Percentiles rank a stretch among this genome's conserved stretches.
Conservation (phyloP, 2,113 vertebrate genomes). For the Cottus gobio region DNA sequence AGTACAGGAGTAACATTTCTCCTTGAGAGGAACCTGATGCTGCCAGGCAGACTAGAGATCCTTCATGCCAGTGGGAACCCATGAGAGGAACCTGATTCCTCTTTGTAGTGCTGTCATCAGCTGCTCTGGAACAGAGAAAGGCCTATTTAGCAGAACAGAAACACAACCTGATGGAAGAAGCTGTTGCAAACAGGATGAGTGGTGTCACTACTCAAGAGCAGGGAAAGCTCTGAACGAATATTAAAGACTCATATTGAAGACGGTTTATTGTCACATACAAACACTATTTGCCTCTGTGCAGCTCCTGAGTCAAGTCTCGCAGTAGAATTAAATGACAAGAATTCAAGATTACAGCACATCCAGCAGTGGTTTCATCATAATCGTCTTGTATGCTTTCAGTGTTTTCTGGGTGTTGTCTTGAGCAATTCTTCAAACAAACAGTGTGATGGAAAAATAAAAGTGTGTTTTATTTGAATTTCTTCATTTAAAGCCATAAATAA, state of each 20-base stretch:
- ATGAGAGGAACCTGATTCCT: slow-evolving; percentile 58
- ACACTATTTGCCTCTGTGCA: background rate
- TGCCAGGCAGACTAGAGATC: slow-evolving; percentile 44
- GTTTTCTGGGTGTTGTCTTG: background rate
- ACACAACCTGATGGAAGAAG: slow-evolving; percentile 15
- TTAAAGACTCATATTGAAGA: slow-evolving; percentile 24
- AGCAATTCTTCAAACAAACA: background rate
- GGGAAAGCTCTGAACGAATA: slow-evolving; percentile 18
- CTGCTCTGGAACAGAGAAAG: slow-evolving; percentile 52
- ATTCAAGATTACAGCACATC: slow-evolving; percentile 8
- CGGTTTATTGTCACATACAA: slow-evolving; percentile 4
- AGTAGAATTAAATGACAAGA: slow-evolving; percentile 8
- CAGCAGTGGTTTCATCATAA: background rate
- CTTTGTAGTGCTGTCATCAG: slow-evolving; percentile 71
- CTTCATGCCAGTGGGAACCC: slow-evolving; percentile 43
- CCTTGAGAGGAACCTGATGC: slow-evolving; percentile 57
- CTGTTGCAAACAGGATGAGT: slow-evolving; percentile 33
- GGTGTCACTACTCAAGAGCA: slow-evolving; percentile 33
- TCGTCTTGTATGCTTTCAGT: background rate
- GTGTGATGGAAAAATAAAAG: background rate
- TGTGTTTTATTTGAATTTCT: background rate
- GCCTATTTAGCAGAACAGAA: slow-evolving; percentile 55
- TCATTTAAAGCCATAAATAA: background rate
- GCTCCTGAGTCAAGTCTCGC: background rate
- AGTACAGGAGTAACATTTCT: slow-evolving; percentile 38